Conservation (phyloP, 2,797 vertebrate genomes). For the Muscicapa striata region DNA sequence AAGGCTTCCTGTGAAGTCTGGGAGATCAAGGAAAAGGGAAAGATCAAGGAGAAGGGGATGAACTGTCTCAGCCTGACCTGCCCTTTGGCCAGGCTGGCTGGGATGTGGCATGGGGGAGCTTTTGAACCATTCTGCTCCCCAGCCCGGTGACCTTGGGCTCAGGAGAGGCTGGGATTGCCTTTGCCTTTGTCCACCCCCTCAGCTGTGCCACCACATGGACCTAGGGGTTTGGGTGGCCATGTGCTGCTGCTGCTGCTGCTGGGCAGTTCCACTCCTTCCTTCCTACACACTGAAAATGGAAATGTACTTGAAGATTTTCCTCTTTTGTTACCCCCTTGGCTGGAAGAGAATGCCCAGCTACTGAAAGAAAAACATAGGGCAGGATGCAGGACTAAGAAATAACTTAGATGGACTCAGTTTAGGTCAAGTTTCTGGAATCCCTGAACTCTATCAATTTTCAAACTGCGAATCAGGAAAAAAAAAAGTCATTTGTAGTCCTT, state of each 20-base stretch:
- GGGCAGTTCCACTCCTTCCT: not conserved
- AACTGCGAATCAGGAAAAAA: not conserved
- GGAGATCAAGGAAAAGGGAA: constrained; percentile 48
- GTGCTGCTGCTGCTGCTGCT: not conserved
- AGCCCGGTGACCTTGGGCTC: not conserved
- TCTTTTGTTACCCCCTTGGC: not conserved
- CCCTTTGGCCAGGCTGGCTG: constrained; percentile 25
- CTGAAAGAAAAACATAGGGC: not conserved
- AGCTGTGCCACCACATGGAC: not conserved
- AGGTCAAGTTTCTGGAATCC: not conserved
- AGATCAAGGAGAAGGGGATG: constrained; percentile 51
- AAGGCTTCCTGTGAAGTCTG: constrained; percentile 53
- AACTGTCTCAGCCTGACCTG: constrained; percentile 32
- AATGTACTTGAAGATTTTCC: not conserved
- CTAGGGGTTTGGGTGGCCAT: not conserved
- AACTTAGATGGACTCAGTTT: not conserved
- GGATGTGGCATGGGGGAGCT: not conserved
- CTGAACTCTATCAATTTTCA: not conserved
- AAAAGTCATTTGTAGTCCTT: not conserved
- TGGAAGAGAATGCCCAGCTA: not conserved
- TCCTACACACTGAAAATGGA: not conserved
- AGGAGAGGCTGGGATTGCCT: not conserved
- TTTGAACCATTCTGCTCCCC: not conserved
- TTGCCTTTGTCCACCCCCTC: not conserved
- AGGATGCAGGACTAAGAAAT: not conserved